These are phyloP conservation scores for Elegia similella DNA, from an alignment of 2,888 invertebrate species.

Conservation along the genomic window DNA sequence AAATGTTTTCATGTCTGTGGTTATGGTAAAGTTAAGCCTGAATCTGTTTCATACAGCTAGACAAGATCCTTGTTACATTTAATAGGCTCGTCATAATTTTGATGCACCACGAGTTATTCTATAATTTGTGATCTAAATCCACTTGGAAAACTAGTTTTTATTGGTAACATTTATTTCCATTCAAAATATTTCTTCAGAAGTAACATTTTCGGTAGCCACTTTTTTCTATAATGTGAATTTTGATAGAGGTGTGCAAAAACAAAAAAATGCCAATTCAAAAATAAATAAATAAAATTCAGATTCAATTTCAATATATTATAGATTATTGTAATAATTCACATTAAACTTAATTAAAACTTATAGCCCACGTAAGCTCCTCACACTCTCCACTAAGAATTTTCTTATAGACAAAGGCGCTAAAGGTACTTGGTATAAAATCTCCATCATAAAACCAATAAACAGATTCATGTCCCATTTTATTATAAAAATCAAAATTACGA, in stretches of 20 bases:
- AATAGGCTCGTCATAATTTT: no score
- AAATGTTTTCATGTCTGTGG: no score
- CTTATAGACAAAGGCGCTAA: conserved; percentile 76
- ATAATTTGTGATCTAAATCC: no score
- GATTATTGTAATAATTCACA: conserved; percentile 82
- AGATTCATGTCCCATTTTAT: conserved; percentile 82
- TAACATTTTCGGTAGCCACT: background rate
- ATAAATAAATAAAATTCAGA: conserved; percentile 78
- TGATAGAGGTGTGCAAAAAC: conserved; percentile 45
- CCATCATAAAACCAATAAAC: conserved; percentile 81
- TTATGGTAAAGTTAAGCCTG: no score
- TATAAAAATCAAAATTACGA: conserved; percentile 82
- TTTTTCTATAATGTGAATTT: conserved; percentile 25
- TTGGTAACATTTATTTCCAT: no score
- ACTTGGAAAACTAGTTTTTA: no score
- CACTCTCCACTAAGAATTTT: conserved; percentile 69
- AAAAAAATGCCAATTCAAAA: conserved; percentile 76
- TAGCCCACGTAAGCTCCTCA: conserved; percentile 80
- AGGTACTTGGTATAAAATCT: conserved; percentile 81
- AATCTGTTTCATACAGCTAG: no score
- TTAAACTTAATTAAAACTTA: conserved; percentile 80
- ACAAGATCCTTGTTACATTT: no score
- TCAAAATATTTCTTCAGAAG: no score
- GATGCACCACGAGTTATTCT: no score
- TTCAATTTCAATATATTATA: conserved; percentile 82